Evolutionary conservation across 2,888 invertebrate species (phyloP).

Genomic region (Thymelicus sylvestris): DNA sequence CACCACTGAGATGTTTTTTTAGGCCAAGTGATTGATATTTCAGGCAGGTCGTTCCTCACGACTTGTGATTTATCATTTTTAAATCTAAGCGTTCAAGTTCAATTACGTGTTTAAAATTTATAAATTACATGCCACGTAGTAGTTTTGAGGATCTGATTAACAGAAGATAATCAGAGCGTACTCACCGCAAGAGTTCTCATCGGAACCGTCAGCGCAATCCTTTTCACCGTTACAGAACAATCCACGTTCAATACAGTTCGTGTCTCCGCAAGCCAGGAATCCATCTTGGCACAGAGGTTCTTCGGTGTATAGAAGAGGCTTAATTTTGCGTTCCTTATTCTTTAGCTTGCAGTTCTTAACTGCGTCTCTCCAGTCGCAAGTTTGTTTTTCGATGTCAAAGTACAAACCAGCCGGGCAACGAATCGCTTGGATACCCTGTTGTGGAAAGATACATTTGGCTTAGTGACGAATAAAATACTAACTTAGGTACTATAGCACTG

Average conservation of each 20-base stretch:
- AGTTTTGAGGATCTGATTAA: neutral
- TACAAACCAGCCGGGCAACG: conserved; percentile 96
- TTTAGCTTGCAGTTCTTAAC: conserved; percentile 97
- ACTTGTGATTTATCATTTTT: conserved; percentile 53
- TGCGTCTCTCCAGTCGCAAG: conserved; percentile 96
- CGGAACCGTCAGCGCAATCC: conserved; percentile 94
- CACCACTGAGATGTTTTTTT: conserved; percentile 72
- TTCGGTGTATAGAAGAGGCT: conserved; percentile 94
- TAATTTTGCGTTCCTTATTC: conserved; percentile 94
- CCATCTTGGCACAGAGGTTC: conserved; percentile 96
- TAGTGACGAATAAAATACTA: neutral
- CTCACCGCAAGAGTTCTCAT: conserved; percentile 96
- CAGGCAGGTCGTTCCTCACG: conserved; percentile 68
- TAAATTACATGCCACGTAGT: conserved; percentile 36
- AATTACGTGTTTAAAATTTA: conserved; percentile 51
- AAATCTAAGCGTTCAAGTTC: conserved; percentile 59
- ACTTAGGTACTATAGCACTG: neutral
- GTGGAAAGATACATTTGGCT: neutral
- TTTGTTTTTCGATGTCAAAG: conserved; percentile 97
- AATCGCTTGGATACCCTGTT: conserved; percentile 95
- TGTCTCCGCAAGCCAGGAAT: conserved; percentile 94
- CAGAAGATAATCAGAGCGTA: conserved; percentile 42
- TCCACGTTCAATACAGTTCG: conserved; percentile 93
- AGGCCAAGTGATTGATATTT: conserved; percentile 76
- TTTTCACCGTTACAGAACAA: conserved; percentile 97